Percentiles rank a stretch among this genome's conserved stretches.
phyloP scores from a whole-genome alignment of 2,797 vertebrate genomes.

The Tragelaphus eurycerus region DNA sequence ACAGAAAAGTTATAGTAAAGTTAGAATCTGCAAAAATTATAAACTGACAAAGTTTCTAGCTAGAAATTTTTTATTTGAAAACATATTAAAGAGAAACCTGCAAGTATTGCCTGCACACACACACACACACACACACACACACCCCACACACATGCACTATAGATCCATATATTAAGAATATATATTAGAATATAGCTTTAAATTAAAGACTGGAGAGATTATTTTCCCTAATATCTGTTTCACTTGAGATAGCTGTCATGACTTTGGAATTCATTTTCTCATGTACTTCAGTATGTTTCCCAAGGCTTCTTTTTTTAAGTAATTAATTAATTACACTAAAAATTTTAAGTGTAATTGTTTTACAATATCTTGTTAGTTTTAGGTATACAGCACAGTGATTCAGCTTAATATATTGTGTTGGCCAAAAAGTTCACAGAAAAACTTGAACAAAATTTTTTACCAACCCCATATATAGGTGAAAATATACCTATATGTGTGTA shows the following conservation, averaged over 20 bases:
- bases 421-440: neutral
- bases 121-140: neutral
- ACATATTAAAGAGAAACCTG: neutral
- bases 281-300: neutral
- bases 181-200: neutral
- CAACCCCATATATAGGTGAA: neutral
- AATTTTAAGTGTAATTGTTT: neutral
- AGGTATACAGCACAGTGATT: neutral
- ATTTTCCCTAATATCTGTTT: neutral
- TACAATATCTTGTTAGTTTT: neutral
- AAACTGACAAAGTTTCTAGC: neutral
- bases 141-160: neutral
- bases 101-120: neutral
- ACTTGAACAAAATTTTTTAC: neutral
- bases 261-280: neutral
- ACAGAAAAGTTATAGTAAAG: neutral
- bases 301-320: neutral
- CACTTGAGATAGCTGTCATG: neutral
- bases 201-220: neutral
- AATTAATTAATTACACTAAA: neutral
- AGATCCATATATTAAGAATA: neutral
- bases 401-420: neutral
- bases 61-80: neutral
- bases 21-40: neutral
- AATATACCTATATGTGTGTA: neutral